Percentiles rank a stretch among this genome's conserved stretches.
These are phyloP conservation scores for Montifringilla adamsi DNA, from an alignment of 2,113 vertebrate species.

Conservation along the genomic window DNA sequence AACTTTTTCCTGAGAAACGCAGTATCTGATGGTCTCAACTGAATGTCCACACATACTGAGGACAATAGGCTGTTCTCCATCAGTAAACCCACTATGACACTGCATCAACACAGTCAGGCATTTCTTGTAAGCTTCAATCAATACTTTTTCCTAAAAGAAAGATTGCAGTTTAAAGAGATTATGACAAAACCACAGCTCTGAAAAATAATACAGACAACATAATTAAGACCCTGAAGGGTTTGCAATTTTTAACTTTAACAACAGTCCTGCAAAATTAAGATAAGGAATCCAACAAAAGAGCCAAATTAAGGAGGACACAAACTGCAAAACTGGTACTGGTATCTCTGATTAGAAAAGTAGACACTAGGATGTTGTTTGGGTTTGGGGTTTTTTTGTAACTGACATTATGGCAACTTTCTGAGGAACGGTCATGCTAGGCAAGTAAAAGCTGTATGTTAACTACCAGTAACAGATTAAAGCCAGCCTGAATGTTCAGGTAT, in stretches of 20 bases:
- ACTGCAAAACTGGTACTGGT: background rate
- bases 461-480: background rate
- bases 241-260: background rate
- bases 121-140: conserved; percentile 94
- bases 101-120: conserved; percentile 86
- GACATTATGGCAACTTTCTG: background rate
- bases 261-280: background rate
- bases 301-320: background rate
- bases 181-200: background rate
- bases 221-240: background rate
- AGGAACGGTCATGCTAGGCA: background rate
- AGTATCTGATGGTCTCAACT: conserved; percentile 94
- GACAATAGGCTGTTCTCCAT: conserved; percentile 92
- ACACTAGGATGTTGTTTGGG: background rate
- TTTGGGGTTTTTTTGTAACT: background rate
- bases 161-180: background rate
- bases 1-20: conserved; percentile 96
- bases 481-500: background rate
- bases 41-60: conserved; percentile 90
- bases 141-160: conserved; percentile 85
- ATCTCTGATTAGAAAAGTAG: background rate
- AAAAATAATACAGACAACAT: background rate
- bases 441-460: background rate
- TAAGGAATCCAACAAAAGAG: background rate
- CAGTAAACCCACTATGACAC: conserved; percentile 88